Evolutionary conservation across 2,797 vertebrate genomes (phyloP), one percentile per base, ranked within the genome.

Genomic region (Cryptoblepharus egeriae): DNA sequence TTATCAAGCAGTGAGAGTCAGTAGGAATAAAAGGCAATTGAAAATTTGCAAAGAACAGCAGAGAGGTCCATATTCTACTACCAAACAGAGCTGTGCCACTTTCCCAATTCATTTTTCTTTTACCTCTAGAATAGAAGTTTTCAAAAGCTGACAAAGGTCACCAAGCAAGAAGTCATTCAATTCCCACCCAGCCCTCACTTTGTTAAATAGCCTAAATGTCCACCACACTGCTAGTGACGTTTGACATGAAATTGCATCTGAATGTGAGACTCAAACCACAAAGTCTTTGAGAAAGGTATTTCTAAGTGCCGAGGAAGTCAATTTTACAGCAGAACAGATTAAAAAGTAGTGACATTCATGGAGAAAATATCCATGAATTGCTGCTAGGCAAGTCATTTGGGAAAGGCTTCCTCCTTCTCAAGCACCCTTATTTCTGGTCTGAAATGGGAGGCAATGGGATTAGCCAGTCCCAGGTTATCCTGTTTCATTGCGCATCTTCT

Each of bases 41-140:
- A 83, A 73, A 57, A 2, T 64, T 9, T 76, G 18, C 1, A 80
- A 82, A 35, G 75, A 78, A 72, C 45, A 58, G 78, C 42, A 80
- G 18, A 72, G 1, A 73, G 1, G 30, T 78, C 76, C 76, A 74
- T 87, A 84, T 88, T 89, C 78, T 16, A 63, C 69, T 88, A 83
- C 18, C 83, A 63, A 78, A 75, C 28, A 85, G 68, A 63, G n/a
- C 61, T 79, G 70, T 64, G 49, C 60, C 90, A 37, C 16, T 61
- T 90, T 85, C 79, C 45, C 45, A 9, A 11, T 49, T 49, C 45
- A 49, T 79, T 88, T 83, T 22, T 5, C 55, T 18, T 57, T 18
- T 57, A 4, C 22, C 55, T 57, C 16, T 57, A 57, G 55, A 26
- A 35, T 16, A 65, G 24, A 24, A 24, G 26, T 68, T 68, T 39